These are phyloP conservation scores for Hermetia illucens DNA, from an alignment of 1,140 invertebrate genomes.

Conservation along the genomic window DNA sequence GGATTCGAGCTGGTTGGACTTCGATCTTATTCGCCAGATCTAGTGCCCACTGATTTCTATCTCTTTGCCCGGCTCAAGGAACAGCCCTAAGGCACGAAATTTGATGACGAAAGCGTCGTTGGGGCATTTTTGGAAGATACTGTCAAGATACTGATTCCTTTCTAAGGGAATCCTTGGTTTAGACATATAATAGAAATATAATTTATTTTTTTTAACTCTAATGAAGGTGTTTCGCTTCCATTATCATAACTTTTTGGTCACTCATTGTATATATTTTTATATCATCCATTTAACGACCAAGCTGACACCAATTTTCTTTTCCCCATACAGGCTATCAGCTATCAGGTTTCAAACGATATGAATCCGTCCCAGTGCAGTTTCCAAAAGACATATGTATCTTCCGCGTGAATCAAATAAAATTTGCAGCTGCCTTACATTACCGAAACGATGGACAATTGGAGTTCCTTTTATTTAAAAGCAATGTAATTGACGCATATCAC, in stretches of 20 bases:
- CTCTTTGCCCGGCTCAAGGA: too few relatives aligned
- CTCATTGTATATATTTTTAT: too few relatives aligned
- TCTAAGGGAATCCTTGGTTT: background rate
- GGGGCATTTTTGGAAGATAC: too few relatives aligned
- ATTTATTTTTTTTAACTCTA: background rate
- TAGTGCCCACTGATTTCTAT: too few relatives aligned
- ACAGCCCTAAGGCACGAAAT: too few relatives aligned
- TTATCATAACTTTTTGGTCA: too few relatives aligned
- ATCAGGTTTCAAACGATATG: constrained; percentile 17
- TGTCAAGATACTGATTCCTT: background rate
- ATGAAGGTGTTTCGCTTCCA: too few relatives aligned
- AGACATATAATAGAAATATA: background rate
- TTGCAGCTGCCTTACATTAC: constrained; percentile 19
- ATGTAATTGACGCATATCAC: too few relatives aligned
- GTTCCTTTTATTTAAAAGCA: constrained; percentile 16
- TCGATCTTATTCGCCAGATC: too few relatives aligned
- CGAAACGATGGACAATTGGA: constrained; percentile 13
- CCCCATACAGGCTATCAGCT: constrained; percentile 18
- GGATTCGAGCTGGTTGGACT: too few relatives aligned
- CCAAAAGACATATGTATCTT: constrained; percentile 27
- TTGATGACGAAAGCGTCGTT: too few relatives aligned
- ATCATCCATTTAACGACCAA: too few relatives aligned
- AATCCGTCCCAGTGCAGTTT: constrained; percentile 23
- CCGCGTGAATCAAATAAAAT: constrained; percentile 16
- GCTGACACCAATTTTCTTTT: constrained; percentile 2